Evolutionary conservation across 2,113 vertebrate species (phyloP).

Genomic region (Cheilinus undulatus): DNA sequence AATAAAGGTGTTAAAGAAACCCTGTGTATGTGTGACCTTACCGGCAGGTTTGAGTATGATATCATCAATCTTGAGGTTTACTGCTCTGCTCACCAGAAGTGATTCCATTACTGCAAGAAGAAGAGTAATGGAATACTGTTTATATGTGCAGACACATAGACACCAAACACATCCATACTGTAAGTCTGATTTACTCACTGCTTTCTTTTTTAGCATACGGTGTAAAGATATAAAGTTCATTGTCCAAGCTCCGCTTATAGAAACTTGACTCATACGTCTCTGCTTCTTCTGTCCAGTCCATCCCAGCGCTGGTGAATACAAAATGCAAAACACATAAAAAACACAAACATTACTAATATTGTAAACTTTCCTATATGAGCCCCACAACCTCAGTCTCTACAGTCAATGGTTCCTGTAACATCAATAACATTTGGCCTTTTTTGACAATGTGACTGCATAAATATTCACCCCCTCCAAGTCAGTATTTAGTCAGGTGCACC

Average conservation of each 20-base stretch:
- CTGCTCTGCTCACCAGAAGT: slow-evolving; percentile 93
- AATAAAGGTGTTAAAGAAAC: slow-evolving; percentile 8
- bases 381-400: not conserved
- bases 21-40: slow-evolving; percentile 63
- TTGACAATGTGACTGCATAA: too few relatives aligned
- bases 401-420: too few relatives aligned
- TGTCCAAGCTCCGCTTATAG: slow-evolving; percentile 96
- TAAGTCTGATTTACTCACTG: slow-evolving; percentile 80
- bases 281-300: slow-evolving; percentile 90
- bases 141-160: not conserved
- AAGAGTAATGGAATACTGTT: slow-evolving; percentile 8
- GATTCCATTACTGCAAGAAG: slow-evolving; percentile 80
- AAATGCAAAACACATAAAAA: not conserved
- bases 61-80: slow-evolving; percentile 87
- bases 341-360: too few relatives aligned
- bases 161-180: not conserved
- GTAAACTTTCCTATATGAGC: not conserved
- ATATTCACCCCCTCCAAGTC: too few relatives aligned
- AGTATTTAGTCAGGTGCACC: too few relatives aligned
- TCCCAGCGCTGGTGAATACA: slow-evolving; percentile 80
- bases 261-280: slow-evolving; percentile 96
- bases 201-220: slow-evolving; percentile 80
- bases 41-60: slow-evolving; percentile 93
- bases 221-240: slow-evolving; percentile 93
- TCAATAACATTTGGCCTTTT: too few relatives aligned